phyloP scores from a whole-genome alignment of 1,140 invertebrate genomes.

The Ctenoplectra terminalis region DNA sequence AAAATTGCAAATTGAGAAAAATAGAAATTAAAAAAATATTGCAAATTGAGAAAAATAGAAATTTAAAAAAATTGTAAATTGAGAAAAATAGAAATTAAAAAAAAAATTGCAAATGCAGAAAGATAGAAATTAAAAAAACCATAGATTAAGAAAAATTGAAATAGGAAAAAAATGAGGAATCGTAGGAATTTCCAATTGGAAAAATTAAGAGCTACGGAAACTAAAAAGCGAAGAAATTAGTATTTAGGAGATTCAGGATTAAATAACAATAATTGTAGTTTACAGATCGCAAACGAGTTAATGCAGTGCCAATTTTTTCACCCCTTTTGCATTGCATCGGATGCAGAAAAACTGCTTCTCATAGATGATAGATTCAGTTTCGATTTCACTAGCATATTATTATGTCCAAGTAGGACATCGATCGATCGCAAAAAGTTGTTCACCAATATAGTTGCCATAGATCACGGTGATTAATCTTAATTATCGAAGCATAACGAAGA shows the following conservation, averaged over 20 bases:
- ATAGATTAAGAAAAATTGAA: background rate
- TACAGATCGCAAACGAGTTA: too few species aligned
- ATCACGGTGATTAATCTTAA: slow-evolving; percentile 51
- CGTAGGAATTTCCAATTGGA: background rate
- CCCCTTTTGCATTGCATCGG: background rate
- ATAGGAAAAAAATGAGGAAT: too few species aligned
- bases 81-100: background rate
- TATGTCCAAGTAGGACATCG: background rate
- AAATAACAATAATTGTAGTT: too few species aligned
- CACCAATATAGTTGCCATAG: background rate
- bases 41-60: background rate
- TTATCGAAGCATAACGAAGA: slow-evolving; percentile 47
- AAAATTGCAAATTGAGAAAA: background rate
- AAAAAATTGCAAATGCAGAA: background rate
- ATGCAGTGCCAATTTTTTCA: background rate
- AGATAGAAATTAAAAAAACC: too few species aligned
- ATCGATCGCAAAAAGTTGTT: background rate
- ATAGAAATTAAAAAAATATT: background rate
- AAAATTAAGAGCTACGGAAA: background rate
- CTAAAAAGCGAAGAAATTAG: too few species aligned
- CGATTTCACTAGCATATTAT: slow-evolving; percentile 27
- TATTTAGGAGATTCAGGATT: background rate
- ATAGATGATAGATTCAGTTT: slow-evolving; percentile 10
- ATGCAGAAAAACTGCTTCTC: background rate
- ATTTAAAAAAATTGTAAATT: background rate